phyloP scores from a whole-genome alignment of 2,888 invertebrate genomes.

The Hipparchia sbordonii region DNA sequence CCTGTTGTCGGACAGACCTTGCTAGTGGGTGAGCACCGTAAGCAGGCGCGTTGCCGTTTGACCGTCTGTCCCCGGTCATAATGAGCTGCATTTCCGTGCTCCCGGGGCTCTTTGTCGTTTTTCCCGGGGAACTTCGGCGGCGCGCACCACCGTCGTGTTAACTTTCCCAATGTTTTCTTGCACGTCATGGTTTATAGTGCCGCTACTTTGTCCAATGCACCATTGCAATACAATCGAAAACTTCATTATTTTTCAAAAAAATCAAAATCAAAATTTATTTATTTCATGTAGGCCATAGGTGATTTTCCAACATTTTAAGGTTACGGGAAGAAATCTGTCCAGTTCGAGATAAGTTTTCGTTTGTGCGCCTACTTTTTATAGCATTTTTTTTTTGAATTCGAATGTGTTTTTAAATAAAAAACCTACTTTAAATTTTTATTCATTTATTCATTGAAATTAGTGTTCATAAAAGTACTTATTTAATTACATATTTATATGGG shows the following conservation, averaged over 20 bases:
- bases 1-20: not conserved
- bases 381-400: too few species aligned
- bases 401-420: too few species aligned
- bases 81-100: conserved; percentile 46
- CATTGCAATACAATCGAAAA: not conserved
- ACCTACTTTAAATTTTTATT: too few species aligned
- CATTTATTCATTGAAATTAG: too few species aligned
- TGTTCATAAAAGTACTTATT: too few species aligned
- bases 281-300: too few species aligned
- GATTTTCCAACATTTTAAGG: too few species aligned
- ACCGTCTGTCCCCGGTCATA: conserved; percentile 48
- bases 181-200: conserved; percentile 13
- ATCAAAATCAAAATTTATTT: too few species aligned
- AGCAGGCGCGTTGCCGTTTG: conserved; percentile 47
- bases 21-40: not conserved
- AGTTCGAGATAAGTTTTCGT: too few species aligned
- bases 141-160: conserved; percentile 5
- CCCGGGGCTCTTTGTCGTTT: conserved; percentile 37
- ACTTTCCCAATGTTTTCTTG: conserved; percentile 15
- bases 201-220: not conserved
- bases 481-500: too few species aligned
- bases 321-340: too few species aligned
- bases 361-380: too few species aligned
- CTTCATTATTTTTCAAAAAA: not conserved
- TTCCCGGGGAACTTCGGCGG: conserved; percentile 20